Evolutionary conservation across 1,140 invertebrate genomes (phyloP), one percentile per base, ranked within the genome.

Genomic region (Thalassaphorura encarpata): DNA sequence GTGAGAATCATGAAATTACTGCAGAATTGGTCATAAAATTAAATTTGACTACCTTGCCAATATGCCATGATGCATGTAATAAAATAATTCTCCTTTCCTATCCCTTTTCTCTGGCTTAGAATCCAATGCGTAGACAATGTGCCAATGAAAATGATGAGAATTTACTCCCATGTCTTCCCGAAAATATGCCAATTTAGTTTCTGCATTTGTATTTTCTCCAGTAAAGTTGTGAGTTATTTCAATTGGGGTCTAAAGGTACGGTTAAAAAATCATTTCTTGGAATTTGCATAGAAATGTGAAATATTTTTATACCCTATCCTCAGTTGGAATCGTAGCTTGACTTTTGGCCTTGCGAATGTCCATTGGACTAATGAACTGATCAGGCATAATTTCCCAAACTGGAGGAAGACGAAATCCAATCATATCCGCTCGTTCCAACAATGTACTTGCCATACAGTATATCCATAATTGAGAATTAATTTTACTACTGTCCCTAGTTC

Each of bases 331-430:
- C 4, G 47, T 49, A 13, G 29, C 47, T 49, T 49, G 29, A 15
- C 19, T 18, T 1, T 31, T 6, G n/a, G 47, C 47, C 19, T 33
- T 11, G 0, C 28, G 16, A 33, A 49, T 49, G 18, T 33, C n/a
- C n/a, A n/a, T 13, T 6, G 39, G 39, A 19, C 29, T n/a, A 28
- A 61, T 52, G 42, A 62, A 64, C 21, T 43, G 49, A 21, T 55
- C 56, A 0, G 62, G 62, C 41, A 62, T 58, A 6, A 64, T 53
- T 62, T 64, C 62, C n/a, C 24, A 56, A 39, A 62, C 52, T 2
- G 55, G 29, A 8, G 62, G 62, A 4, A 58, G 43, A 2, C 45
- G 33, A 27, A 66, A 29, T 5, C 45, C 36, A 13, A 47, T 36
- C 26, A 60, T 31, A 24, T 66, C 65, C 16, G 50, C 52, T 28